Conservation (phyloP, 1,140 invertebrate species). For the Oscheius sp. region DNA sequence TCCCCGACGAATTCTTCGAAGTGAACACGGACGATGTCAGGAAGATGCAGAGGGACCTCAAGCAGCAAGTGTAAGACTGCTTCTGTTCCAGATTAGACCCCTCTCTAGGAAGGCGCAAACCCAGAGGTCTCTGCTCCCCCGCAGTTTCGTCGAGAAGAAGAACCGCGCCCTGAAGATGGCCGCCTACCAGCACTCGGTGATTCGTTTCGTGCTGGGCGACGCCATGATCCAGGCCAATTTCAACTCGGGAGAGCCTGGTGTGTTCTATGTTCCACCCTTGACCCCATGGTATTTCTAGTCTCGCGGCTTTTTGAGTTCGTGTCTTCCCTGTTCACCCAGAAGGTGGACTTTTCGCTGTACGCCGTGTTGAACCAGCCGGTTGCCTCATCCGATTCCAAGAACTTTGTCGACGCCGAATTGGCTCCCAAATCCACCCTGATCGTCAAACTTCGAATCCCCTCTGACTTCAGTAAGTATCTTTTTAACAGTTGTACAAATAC, state of each 20-base stretch:
- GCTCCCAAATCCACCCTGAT: not conserved
- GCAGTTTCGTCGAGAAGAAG: slow-evolving; percentile 13
- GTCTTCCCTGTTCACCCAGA: not conserved
- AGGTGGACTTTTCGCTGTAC: not conserved
- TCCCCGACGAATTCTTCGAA: slow-evolving; percentile 26
- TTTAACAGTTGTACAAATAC: not conserved
- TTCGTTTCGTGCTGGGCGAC: slow-evolving; percentile 17
- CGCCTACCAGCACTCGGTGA: slow-evolving; percentile 40
- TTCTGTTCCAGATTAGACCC: not conserved
- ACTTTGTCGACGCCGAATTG: not conserved
- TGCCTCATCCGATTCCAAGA: not conserved
- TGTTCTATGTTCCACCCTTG: not conserved
- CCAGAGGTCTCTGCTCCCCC: slow-evolving; percentile 12
- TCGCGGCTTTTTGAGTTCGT: not conserved
- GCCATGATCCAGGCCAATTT: slow-evolving; percentile 17
- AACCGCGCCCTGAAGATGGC: slow-evolving; percentile 31
- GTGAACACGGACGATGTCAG: slow-evolving; percentile 19
- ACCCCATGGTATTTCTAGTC: not conserved
- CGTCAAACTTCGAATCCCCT: not conserved
- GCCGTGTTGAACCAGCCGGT: not conserved
- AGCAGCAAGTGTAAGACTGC: not conserved
- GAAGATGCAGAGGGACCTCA: slow-evolving; percentile 30
- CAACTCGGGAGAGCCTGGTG: slow-evolving; percentile 10
- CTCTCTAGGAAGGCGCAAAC: slow-evolving; percentile 17
- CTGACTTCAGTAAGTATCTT: not conserved